Base-by-base conservation (phyloP, 2,797 vertebrate genomes). In the Sardinella longiceps region DNA sequence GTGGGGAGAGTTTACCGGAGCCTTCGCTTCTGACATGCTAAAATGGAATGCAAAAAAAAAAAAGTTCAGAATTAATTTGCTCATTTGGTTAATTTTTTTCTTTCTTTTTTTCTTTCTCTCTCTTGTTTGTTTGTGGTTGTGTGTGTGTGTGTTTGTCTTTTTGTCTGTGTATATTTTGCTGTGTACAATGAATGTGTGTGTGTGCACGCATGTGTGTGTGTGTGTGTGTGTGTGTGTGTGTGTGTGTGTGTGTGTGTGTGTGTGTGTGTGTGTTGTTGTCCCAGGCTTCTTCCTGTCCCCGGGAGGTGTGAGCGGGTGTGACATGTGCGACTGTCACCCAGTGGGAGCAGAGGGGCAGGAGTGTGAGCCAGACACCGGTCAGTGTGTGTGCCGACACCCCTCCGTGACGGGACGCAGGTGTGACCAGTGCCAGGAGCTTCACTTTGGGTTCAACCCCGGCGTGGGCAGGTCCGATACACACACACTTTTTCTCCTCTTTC, bases 371-470 rank as follows among this genome's bases (percentile, higher is more conserved):
- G 87, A 90, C 37, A 96, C 93, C 0, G 97, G 98, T 70, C 96
- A 96, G 84, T 98, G 97, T 87, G 37, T 87, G 84, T 98, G 97
- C 85, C 89, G 85, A 7, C 94, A 98, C 88, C 88, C 86, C 15
- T 98, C 97, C 0, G 87, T 96, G 82, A 90, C 94, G 0, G 97
- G 97, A n/a, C 93, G 83, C 15, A 94, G 90, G 1, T 98, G 97
- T 91, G 95, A 98, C 89, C 95, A 6, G 30, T 98, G 97, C 90
- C 91, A 80, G 81, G 94, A 96, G 46, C 90, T 88, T 87, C 96
- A 96, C 92, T 99, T 95, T 88, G 96, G 96, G 87, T 98, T 99
- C 90, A 95, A 97, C 89, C 93, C 92, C 83, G 94, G 94, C 82
- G 89, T 91, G 56, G 95, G 96, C 92, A 96, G 95, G 97, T 96